Base-by-base conservation (phyloP, 2,888 invertebrate genomes). In the Drosophila anceps region DNA sequence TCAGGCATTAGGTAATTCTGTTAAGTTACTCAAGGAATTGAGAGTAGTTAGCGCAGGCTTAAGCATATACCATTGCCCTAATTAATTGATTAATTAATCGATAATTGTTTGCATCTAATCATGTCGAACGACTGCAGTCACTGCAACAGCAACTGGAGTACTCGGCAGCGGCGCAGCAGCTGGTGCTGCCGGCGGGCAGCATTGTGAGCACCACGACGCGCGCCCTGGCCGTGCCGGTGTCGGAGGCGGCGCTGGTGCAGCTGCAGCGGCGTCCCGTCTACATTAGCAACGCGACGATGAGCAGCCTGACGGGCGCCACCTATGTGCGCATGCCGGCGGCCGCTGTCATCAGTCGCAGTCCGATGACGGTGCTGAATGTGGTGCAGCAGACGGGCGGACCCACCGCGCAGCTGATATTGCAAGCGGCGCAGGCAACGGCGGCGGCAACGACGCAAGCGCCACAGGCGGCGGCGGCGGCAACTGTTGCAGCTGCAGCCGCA, bases 211-310 rank as follows among this genome's bases (percentile, higher is more conserved):
- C 84, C 37, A 70, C 84, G 15, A 75, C 86, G 24, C 89, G 90
- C 24, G 76, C 85, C 0, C 53, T 91, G 53, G 69, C 88, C 0
- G 91, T 91, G 50, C 90, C 92, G 13, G 91, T 91, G 9, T 82
- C 89, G 35, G 91, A 91, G 63, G 71, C 89, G 27, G 89, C 89
- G 1, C 65, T 91, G 46, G 91, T 88, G 29, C 92, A 92, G 63
- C 76, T 91, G 55, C 92, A 91, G 50, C 90, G 92, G 4, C 92
- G 91, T 24, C 91, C 92, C n/a, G 92, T 91, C 15, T 91, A 92
- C 64, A 92, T 91, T 6, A 92, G 92, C 74, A 91, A 92, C 60
- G 88, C 91, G 9, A 79, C 77, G 0, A 76, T 92, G 57, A 82
- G 84, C 51, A 84, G 82, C 5, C 50, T 91, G 35, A 76, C 88